Conservation (phyloP, 2,113 vertebrate species). For the Setophaga coronata region DNA sequence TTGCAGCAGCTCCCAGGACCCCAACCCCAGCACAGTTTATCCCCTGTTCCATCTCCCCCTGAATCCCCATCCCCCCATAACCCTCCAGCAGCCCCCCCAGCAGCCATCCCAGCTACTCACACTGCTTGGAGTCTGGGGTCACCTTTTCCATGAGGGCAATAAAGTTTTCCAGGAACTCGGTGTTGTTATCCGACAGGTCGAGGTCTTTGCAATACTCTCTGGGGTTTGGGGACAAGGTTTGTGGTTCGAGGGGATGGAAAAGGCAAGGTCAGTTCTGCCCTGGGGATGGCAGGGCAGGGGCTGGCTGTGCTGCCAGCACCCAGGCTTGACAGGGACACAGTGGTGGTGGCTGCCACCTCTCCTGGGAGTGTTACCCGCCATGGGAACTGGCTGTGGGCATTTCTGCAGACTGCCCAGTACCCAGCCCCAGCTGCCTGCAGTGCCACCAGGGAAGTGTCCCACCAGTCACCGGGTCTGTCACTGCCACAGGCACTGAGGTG, state of each 20-base stretch:
- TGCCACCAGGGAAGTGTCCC: neutral
- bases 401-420: neutral
- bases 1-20: neutral
- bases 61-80: fast-evolving
- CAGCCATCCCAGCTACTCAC: conserved; percentile 76
- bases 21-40: neutral
- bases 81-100: fast-evolving
- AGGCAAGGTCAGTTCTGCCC: conserved; percentile 56
- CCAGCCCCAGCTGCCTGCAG: neutral
- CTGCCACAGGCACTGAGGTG: neutral
- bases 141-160: conserved; percentile 99
- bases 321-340: neutral
- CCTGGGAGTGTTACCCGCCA: fast-evolving
- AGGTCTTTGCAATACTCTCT: conserved; percentile 99
- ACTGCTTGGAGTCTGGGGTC: conserved; percentile 98
- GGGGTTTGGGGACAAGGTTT: conserved; percentile 69
- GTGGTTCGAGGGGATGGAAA: conserved; percentile 53
- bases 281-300: fast-evolving
- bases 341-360: neutral
- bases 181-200: conserved; percentile 97
- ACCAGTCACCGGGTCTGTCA: neutral
- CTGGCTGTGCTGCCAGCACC: neutral
- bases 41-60: neutral
- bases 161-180: conserved; percentile 98
- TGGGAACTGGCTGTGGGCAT: neutral